phyloP scores from a whole-genome alignment of 2,888 invertebrate genomes.

The Meandrusa payeni region DNA sequence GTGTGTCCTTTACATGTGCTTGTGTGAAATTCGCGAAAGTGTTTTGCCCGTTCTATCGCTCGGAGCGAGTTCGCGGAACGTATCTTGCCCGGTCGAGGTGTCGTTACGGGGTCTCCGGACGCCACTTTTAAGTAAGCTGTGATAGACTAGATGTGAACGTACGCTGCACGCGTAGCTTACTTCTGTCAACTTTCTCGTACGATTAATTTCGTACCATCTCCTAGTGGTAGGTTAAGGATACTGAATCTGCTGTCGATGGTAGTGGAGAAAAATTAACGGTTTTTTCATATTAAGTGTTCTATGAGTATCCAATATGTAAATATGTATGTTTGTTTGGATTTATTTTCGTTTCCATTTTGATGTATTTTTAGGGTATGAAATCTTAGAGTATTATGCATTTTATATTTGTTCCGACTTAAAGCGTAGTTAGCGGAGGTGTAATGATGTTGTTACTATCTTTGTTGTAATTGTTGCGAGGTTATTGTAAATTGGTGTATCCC shows the following conservation, averaged over 20 bases:
- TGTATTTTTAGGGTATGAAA: slow-evolving; percentile 67
- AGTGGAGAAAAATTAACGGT: slow-evolving; percentile 42
- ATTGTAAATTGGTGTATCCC: slow-evolving; percentile 46
- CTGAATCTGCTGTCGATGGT: slow-evolving; percentile 44
- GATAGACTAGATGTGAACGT: slow-evolving; percentile 74
- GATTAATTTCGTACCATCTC: slow-evolving; percentile 40
- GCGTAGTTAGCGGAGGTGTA: slow-evolving; percentile 49
- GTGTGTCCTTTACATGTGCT: too few relatives aligned
- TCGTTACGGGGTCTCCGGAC: slow-evolving; percentile 31
- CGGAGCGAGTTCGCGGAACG: slow-evolving; percentile 31
- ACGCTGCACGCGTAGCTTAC: slow-evolving; percentile 39
- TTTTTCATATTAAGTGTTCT: slow-evolving; percentile 58
- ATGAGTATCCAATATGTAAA: slow-evolving; percentile 69
- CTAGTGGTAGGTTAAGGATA: slow-evolving; percentile 65
- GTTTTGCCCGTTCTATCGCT: background rate
- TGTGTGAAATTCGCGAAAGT: slow-evolving; percentile 5
- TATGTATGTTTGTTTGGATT: slow-evolving; percentile 59
- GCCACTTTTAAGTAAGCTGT: slow-evolving; percentile 69
- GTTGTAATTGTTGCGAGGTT: slow-evolving; percentile 59
- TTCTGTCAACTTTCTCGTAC: slow-evolving; percentile 19
- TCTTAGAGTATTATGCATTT: slow-evolving; percentile 69
- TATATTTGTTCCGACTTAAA: slow-evolving; percentile 65
- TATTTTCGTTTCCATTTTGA: slow-evolving; percentile 64
- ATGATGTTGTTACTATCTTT: slow-evolving; percentile 60
- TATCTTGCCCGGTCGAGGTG: slow-evolving; percentile 40